Conservation (phyloP, 2,113 vertebrate species). For the Lasiurus borealis region DNA sequence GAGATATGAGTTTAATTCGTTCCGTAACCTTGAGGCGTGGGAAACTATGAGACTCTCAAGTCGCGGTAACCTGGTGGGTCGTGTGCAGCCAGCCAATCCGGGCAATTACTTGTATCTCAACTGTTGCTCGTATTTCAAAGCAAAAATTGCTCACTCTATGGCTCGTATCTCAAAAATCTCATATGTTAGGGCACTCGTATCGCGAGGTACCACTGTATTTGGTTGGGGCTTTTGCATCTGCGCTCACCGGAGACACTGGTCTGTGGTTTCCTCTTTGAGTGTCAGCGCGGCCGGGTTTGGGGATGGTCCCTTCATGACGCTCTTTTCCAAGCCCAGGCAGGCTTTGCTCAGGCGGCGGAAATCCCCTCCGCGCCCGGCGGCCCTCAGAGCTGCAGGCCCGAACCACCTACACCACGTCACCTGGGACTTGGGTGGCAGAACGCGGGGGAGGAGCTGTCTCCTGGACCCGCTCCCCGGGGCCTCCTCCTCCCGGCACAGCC, state of each 20-base stretch:
- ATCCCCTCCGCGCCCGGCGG: neutral
- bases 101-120: too few species aligned
- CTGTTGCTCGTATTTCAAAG: too few species aligned
- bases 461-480: neutral
- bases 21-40: too few species aligned
- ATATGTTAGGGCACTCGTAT: too few species aligned
- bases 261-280: neutral
- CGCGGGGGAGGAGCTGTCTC: neutral
- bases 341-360: neutral
- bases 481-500: neutral
- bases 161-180: too few species aligned
- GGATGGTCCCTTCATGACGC: neutral
- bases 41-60: too few species aligned
- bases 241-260: neutral
- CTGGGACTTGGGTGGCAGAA: neutral
- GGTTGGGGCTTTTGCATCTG: neutral
- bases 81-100: too few species aligned
- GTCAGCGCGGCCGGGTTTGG: neutral
- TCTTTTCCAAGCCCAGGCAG: neutral
- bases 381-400: neutral
- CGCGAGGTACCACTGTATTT: too few species aligned
- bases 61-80: too few species aligned
- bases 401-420: neutral
- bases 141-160: too few species aligned
- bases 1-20: too few species aligned